Conservation (phyloP, 2,888 invertebrate species). For the Drosophila atripex region DNA sequence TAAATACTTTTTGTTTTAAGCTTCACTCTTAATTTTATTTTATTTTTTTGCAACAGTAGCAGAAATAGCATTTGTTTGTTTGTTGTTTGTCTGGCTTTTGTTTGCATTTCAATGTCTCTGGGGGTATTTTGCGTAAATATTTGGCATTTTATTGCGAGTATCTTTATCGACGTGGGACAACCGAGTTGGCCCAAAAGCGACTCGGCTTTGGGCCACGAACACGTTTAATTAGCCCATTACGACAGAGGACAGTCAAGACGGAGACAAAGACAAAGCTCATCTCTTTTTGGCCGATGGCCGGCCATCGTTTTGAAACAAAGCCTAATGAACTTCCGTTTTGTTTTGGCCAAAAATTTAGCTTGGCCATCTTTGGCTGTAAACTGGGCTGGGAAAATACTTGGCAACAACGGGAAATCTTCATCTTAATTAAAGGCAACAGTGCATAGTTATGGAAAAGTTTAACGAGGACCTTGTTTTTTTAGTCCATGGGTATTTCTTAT, state of each 20-base stretch:
- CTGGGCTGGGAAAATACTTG: conserved; percentile 6
- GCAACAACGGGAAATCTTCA: neutral
- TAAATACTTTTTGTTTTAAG: conserved; percentile 2
- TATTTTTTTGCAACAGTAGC: neutral
- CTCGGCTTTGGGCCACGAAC: conserved; percentile 13
- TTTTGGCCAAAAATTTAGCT: conserved; percentile 18
- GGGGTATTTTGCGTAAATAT: conserved; percentile 53
- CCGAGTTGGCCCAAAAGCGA: neutral
- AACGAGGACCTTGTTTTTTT: neutral
- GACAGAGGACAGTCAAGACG: conserved; percentile 7
- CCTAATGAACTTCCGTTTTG: conserved; percentile 73
- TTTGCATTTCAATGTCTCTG: conserved; percentile 36
- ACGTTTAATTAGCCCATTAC: conserved; percentile 28
- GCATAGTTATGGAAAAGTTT: neutral
- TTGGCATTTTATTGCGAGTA: conserved; percentile 35
- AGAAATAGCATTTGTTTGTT: conserved; percentile 1
- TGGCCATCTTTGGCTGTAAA: neutral
- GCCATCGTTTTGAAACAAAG: conserved; percentile 47
- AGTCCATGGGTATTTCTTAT: neutral
- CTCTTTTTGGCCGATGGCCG: conserved; percentile 1
- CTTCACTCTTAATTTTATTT: neutral
- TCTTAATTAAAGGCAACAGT: neutral
- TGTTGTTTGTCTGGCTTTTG: conserved; percentile 23
- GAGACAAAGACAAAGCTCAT: conserved; percentile 4
- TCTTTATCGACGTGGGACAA: conserved; percentile 25